Conservation (phyloP, 1,140 invertebrate species). For the Pseudachorutes palmiensis region DNA sequence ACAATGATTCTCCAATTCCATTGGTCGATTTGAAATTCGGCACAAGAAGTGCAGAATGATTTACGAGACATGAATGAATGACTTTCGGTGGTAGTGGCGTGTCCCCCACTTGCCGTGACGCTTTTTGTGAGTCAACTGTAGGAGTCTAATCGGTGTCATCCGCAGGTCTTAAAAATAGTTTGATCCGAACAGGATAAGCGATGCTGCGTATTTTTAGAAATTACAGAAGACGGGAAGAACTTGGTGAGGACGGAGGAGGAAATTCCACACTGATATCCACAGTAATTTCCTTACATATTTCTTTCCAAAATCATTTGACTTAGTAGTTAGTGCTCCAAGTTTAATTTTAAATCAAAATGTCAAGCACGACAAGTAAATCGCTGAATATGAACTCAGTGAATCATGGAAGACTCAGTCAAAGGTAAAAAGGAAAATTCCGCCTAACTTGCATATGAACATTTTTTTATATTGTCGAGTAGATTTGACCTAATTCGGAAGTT, state of each 20-base stretch:
- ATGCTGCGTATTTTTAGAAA: neutral
- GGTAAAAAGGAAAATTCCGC: neutral
- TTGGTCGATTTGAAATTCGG: no score
- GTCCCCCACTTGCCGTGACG: no score
- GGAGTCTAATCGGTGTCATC: slow-evolving; percentile 12
- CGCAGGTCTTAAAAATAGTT: neutral
- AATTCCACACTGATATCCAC: neutral
- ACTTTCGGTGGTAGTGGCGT: no score
- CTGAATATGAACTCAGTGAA: slow-evolving; percentile 8
- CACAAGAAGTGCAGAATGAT: no score
- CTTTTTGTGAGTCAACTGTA: no score
- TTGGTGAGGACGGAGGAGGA: neutral
- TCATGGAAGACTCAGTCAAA: neutral
- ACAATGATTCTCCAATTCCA: no score
- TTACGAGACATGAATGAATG: no score
- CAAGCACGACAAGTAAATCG: neutral
- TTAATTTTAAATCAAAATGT: neutral
- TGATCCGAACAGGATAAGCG: slow-evolving; percentile 3
- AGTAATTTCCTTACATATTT: neutral
- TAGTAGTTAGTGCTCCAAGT: no score
- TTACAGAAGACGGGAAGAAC: neutral
- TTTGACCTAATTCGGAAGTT: slow-evolving; percentile 96
- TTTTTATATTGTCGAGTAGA: slow-evolving; percentile 46
- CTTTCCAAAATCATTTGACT: neutral
- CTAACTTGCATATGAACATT: neutral